Evolutionary conservation across 2,113 vertebrate species (phyloP), one percentile per base, ranked within the genome.

Genomic region (Pelobates fuscus): DNA sequence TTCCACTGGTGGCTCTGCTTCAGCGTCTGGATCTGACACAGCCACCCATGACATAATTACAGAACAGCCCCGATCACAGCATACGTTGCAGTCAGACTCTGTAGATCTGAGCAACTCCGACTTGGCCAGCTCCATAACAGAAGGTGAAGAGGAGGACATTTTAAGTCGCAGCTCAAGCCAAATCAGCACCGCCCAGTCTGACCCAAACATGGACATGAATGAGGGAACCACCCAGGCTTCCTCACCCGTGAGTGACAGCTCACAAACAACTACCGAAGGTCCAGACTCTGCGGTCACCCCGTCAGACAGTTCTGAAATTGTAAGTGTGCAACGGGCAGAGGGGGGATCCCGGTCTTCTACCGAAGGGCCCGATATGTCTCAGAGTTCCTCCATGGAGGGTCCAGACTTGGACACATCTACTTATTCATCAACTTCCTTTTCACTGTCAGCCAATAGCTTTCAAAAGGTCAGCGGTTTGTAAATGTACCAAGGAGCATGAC

Each of bases 191-290:
- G 89, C 93, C 2, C 92, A 90, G 5, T 95, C 94, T 3, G 88
- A 93, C 32, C 86, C 90, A 3, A 85, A 91, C 18, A 74, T 82
- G 81, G 92, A 91, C 73, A 63, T 90, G 72, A 90, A 92, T 1
- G 88, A 88, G 43, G 88, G 86, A 61, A 91, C 91, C n/a, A 89
- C 90, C 62, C 94, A 93, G 60, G 93, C 90, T 65, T 97, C 95
- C 0, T 95, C 96, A 0, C 95, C 97, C 0, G 84, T 94, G 74
- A 99, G 97, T 2, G 97, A 99, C 82, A 98, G 96, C 77, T 99
- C 97, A 66, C 97, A 98, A 87, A 98, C 97, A 14, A 98, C 97
- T 72, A 99, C 97, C 0, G 97, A 99, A 84, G 97, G 97, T 7
- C 97, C 97, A 0, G 97, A 99, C 79, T 98, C 96, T 0, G 97